Percentiles rank a stretch among this genome's conserved stretches.
Conservation (phyloP, 2,113 vertebrate species). For the Chamaea fasciata region DNA sequence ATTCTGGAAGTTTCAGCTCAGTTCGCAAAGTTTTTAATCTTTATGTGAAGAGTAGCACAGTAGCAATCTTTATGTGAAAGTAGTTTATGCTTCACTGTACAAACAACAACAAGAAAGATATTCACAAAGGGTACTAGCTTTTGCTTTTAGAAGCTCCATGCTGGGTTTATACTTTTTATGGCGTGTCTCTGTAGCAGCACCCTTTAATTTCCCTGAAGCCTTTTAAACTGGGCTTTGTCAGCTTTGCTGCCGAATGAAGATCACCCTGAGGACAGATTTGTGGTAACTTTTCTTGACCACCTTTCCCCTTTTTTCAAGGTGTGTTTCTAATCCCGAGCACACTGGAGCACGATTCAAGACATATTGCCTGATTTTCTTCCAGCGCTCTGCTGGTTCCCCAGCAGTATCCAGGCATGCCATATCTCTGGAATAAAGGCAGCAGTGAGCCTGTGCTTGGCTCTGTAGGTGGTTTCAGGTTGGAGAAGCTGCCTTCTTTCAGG, state of each 20-base stretch:
- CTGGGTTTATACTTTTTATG: slow-evolving; percentile 29
- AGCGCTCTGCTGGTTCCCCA: neutral
- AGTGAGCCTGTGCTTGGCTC: slow-evolving; percentile 49
- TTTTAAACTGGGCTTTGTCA: slow-evolving; percentile 33
- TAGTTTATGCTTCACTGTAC: neutral
- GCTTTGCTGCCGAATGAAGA: slow-evolving; percentile 27
- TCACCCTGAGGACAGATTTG: slow-evolving; percentile 30
- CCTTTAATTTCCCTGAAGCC: slow-evolving; percentile 21
- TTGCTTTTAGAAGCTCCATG: slow-evolving; percentile 51
- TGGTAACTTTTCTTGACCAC: slow-evolving; percentile 35
- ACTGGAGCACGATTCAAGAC: slow-evolving; percentile 10
- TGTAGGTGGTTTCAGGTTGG: slow-evolving; percentile 54
- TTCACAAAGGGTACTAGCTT: neutral
- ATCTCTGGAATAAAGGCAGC: neutral
- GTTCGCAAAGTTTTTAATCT: neutral
- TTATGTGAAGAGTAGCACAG: neutral
- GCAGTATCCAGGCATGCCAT: neutral
- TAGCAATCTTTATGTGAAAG: neutral
- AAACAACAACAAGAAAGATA: neutral
- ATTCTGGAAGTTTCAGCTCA: neutral
- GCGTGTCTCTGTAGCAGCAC: slow-evolving; percentile 24
- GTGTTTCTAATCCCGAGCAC: slow-evolving; percentile 47
- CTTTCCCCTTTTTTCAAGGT: slow-evolving; percentile 53
- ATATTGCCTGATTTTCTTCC: neutral
- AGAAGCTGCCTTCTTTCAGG: slow-evolving; percentile 58